phyloP scores from a whole-genome alignment of 2,888 invertebrate genomes.

The Melanophora roralis region DNA sequence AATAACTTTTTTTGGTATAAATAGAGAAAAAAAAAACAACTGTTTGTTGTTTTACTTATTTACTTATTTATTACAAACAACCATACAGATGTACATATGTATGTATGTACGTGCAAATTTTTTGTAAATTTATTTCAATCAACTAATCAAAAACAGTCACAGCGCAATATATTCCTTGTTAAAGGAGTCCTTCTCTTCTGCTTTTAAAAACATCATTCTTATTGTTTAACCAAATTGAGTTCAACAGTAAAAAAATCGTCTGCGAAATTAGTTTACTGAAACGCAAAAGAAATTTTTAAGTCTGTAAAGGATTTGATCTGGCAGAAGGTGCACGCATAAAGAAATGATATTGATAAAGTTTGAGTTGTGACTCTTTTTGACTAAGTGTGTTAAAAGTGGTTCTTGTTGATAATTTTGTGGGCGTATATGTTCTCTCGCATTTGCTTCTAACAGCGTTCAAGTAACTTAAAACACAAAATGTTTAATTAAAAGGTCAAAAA shows the following conservation, averaged over 20 bases:
- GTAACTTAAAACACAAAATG: slow-evolving; percentile 53
- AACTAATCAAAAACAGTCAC: too few species aligned
- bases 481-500: slow-evolving; percentile 58
- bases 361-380: too few species aligned
- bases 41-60: slow-evolving; percentile 24
- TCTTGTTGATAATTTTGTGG: slow-evolving; percentile 16
- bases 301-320: too few species aligned
- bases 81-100: background rate
- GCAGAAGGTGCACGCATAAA: too few species aligned
- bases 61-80: slow-evolving; percentile 21
- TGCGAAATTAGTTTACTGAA: too few species aligned
- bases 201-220: too few species aligned
- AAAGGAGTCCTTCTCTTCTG: too few species aligned
- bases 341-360: too few species aligned
- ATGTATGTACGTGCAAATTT: background rate
- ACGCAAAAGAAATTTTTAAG: too few species aligned
- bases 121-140: background rate
- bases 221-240: too few species aligned
- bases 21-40: slow-evolving; percentile 10
- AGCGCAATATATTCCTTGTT: too few species aligned
- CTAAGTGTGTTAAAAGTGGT: background rate
- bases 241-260: too few species aligned
- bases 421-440: slow-evolving; percentile 24
- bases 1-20: slow-evolving; percentile 40
- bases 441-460: background rate